phyloP scores from a whole-genome alignment of 2,113 vertebrate species.

The Bujurquina vittata region DNA sequence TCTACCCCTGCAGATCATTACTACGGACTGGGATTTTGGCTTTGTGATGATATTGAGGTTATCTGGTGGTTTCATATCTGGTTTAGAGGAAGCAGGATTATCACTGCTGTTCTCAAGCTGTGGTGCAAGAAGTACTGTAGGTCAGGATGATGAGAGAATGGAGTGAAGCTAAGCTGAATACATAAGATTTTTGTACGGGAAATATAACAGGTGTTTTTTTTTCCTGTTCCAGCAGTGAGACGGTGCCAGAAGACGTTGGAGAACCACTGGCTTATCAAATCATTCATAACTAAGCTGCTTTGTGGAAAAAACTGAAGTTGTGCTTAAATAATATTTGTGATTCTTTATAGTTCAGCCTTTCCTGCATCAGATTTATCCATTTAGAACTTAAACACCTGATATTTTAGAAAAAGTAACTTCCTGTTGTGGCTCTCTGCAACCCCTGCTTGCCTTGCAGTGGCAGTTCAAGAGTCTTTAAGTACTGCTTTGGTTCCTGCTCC shows the following conservation, averaged over 20 bases:
- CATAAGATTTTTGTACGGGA: neutral
- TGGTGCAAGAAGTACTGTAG: accelerated
- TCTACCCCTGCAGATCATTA: neutral
- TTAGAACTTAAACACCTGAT: neutral
- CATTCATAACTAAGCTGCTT: neutral
- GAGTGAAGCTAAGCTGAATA: neutral
- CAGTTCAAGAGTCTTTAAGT: no score
- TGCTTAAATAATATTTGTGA: neutral
- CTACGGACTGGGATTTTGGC: neutral
- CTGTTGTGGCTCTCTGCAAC: neutral
- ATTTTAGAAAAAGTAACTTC: neutral
- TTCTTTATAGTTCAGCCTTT: neutral
- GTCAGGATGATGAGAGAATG: neutral
- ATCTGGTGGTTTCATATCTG: neutral
- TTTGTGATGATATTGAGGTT: neutral
- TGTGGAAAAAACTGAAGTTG: neutral
- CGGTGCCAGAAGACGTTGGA: neutral
- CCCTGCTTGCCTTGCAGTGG: neutral
- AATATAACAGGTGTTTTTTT: neutral
- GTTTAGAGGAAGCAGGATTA: neutral
- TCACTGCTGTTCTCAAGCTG: neutral
- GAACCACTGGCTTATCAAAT: neutral
- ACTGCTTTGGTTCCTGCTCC: neutral
- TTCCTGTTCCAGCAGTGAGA: neutral
- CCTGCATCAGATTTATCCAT: neutral